Conservation (phyloP, 2,888 invertebrate species). For the Nymphalis c-album region DNA sequence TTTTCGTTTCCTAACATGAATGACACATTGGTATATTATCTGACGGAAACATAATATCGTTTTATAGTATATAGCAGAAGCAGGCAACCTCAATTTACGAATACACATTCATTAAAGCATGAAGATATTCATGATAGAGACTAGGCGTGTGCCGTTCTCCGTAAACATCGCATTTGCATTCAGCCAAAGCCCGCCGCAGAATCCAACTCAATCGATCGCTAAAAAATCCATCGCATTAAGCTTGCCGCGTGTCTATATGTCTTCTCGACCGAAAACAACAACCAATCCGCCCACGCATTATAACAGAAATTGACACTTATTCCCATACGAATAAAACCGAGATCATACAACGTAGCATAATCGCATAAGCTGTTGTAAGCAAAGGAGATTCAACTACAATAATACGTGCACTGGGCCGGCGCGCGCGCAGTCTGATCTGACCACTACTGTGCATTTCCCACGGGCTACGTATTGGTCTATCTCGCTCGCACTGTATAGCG, state of each 20-base stretch:
- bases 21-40: no score
- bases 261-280: constrained; percentile 37
- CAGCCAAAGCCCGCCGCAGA: constrained; percentile 69
- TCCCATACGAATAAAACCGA: constrained; percentile 29
- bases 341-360: constrained; percentile 41
- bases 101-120: constrained; percentile 34
- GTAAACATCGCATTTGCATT: constrained; percentile 77
- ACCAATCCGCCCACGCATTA: constrained; percentile 38
- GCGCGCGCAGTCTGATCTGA: constrained; percentile 80
- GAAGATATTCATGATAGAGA: constrained; percentile 38
- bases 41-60: not conserved
- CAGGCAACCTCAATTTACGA: constrained; percentile 29
- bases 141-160: constrained; percentile 72
- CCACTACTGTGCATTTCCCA: constrained; percentile 83
- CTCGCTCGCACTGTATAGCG: constrained; percentile 61
- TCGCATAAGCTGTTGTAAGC: constrained; percentile 62
- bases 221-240: constrained; percentile 78
- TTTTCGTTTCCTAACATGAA: no score
- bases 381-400: constrained; percentile 72
- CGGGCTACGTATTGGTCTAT: constrained; percentile 67
- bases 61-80: constrained; percentile 18
- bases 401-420: constrained; percentile 81
- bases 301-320: constrained; percentile 40
- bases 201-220: constrained; percentile 77
- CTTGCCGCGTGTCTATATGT: constrained; percentile 53